Base-by-base conservation (phyloP, 2,888 invertebrate genomes). In the Drosophila pegasa region DNA sequence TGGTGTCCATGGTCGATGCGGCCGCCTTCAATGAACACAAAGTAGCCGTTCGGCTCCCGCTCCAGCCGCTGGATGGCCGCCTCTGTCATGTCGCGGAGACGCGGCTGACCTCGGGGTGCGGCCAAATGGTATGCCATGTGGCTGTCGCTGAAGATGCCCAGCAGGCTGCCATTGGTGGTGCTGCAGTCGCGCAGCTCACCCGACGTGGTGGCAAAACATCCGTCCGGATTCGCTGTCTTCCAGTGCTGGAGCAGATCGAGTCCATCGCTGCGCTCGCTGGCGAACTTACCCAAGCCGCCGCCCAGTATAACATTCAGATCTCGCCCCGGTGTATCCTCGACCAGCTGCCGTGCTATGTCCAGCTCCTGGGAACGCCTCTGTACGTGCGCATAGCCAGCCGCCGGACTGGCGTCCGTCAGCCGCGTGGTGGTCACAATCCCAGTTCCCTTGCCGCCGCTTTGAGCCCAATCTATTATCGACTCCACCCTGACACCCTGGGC, bases 1-100 rank as follows among this genome's bases (percentile, higher is more conserved):
- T 97, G 97, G 88, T 96, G 96, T 0, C 95, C 96, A 75, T 95
- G 94, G 90, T 96, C 96, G 74, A 96, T 96, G 90, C 94, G 93
- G 0, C 95, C 95, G 65, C 96, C 95, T 93, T 93, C 89, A 80
- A 95, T 93, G 71, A 95, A 93, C 1, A 95, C 88, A 66, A 94
- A 93, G 85, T 92, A 95, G 2, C 95, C 95, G 0, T 94, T 93
- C 0, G 88, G 74, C 65, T 93, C 92, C 75, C 93, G 94, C 18
- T 92, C 90, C 20, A 96, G 91, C 7, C 94, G 90, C 64, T 93
- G 91, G 25, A 96, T 94, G 0, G 96, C 95, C 2, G 93, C 93
- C 61, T 92, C 92, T 0, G 95, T 94, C 95, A 96, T 95, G 84
- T 95, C 95, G n/a, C 93, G 92, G 10, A 96, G 86, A 1, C 94